phyloP scores from a whole-genome alignment of 2,888 invertebrate species.

The Julus scanicus region DNA sequence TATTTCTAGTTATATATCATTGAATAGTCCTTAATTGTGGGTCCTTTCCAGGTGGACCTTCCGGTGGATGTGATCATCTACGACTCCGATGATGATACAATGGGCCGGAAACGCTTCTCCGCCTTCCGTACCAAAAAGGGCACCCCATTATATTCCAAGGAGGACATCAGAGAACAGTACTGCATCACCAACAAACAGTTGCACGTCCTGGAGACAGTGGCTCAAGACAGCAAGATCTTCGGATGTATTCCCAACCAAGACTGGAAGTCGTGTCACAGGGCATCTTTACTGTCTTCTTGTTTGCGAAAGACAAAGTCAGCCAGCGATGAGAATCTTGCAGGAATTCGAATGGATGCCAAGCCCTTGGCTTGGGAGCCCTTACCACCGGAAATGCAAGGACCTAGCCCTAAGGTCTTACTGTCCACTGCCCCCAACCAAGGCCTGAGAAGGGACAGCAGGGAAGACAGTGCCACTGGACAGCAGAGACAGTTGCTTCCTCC shows the following conservation, averaged over 20 bases:
- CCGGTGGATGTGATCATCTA: constrained; percentile 76
- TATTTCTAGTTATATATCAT: not conserved
- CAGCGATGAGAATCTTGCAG: constrained; percentile 86
- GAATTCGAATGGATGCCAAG: constrained; percentile 64
- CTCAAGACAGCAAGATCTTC: constrained; percentile 72
- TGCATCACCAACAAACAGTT: constrained; percentile 92
- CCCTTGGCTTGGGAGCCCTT: constrained; percentile 57
- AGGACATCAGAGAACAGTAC: constrained; percentile 93
- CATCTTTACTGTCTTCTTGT: constrained; percentile 79
- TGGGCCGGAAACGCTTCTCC: constrained; percentile 71
- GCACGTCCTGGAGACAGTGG: constrained; percentile 74
- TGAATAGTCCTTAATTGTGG: not conserved
- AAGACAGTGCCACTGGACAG: not conserved
- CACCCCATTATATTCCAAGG: constrained; percentile 78
- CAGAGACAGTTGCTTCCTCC: not conserved
- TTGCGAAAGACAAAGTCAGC: constrained; percentile 75
- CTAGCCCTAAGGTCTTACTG: constrained; percentile 73
- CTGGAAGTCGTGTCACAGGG: constrained; percentile 58
- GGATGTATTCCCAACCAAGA: constrained; percentile 79
- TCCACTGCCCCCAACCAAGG: constrained; percentile 54
- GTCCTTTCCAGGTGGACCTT: constrained; percentile 74
- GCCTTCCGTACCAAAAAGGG: constrained; percentile 63
- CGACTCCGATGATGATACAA: constrained; percentile 82
- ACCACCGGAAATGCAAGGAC: constrained; percentile 64
- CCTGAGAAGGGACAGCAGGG: constrained; percentile 70